Base-by-base conservation (phyloP, 1,140 invertebrate species). In the Stegodyphus dumicola region DNA sequence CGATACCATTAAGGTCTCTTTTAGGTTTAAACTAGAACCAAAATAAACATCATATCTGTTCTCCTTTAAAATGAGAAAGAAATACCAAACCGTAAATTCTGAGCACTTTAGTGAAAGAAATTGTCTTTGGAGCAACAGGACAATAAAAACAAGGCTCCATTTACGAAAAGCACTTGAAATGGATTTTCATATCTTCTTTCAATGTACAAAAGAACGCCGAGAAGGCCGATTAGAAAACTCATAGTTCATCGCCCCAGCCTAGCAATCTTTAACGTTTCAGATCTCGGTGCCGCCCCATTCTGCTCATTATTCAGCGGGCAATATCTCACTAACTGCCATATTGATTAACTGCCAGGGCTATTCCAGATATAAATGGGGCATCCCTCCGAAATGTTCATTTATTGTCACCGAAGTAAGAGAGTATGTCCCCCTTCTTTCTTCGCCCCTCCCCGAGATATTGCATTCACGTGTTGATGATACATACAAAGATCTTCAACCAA, bases 281-380 rank as follows among this genome's bases (percentile, higher is more conserved):
- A 51, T 60, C 17, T n/a, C 49, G 65, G 64, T 77, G 76, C 65
- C 64, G 76, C 77, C 77, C 77, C 15, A n/a, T 73, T 73, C 52
- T 51, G 33, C 80, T 83, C 80, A 75, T 83, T 83, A 83, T 75
- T 74, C 70, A 75, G 17, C 56, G 60, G 52, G 69, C 80, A 83
- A 83, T 83, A 83, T 83, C 71, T 83, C 80, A 48, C 80, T 83
- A 83, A 83, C 80, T 83, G 71, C 56, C 80, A 73, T 75, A 66
- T 83, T 83, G 80, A 83, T 83, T 66, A 75, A 81, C 69, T 66
- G 70, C 49, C 77, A 70, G 66, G 77, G 77, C 77, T 79, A 79
- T 79, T 79, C 53, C 56, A n/a, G 71, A 75, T 83, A 75, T 75
- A 74, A 83, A 83, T 83, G 60, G 80, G 33, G 33, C 33, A 33